Evolutionary conservation across 2,888 invertebrate species (phyloP), one percentile per base, ranked within the genome.

Genomic region (Mechanitis messenoides): DNA sequence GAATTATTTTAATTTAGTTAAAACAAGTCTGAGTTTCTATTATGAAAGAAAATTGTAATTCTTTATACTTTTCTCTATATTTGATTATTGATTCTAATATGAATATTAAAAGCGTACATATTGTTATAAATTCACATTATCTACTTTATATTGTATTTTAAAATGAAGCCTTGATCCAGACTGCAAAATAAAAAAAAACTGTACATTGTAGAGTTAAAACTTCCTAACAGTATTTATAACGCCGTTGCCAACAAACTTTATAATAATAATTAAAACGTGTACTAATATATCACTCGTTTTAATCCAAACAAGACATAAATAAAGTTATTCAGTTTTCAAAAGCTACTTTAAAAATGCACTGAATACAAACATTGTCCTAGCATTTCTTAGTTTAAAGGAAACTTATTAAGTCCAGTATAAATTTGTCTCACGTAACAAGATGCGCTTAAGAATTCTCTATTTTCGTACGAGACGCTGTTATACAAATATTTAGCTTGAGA

Each of bases 1-100:
- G 56, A 58, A 68, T 68, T 76, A 77, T 79, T 80, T 84, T 81
- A 85, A 84, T 84, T 84, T 80, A 70, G 76, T 75, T 82, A 79
- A 80, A 71, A 68, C 59, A 50, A 64, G 55, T 58, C 33, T 53
- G 31, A 45, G 12, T 45, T 58, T 9, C 33, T 56, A 33, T 56
- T 56, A 46, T 56, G 12, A 12, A 45, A 33, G 12, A 31, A 47
- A 35, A 20, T 45, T 28, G 9, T 31, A 5, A 31, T 53, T 33
- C 42, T 33, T 53, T 53, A 20, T 20, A 20, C 20, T 20, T 20
- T 20, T 20, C 20, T 20, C 20, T 20, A 20, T 20, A 20, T 20
- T 20, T 20, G 20, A 20, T 20, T 20, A 20, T 20, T 20, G 20
- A 20, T 47, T n/a, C 47, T 28, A 28, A n/a, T 28, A 47, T 7